Evolutionary conservation across 30 jellyfish, hydroid and myxozoan species (phyloP), one percentile per base, ranked within the genome.

Genomic region (Sanderia malayensis): DNA sequence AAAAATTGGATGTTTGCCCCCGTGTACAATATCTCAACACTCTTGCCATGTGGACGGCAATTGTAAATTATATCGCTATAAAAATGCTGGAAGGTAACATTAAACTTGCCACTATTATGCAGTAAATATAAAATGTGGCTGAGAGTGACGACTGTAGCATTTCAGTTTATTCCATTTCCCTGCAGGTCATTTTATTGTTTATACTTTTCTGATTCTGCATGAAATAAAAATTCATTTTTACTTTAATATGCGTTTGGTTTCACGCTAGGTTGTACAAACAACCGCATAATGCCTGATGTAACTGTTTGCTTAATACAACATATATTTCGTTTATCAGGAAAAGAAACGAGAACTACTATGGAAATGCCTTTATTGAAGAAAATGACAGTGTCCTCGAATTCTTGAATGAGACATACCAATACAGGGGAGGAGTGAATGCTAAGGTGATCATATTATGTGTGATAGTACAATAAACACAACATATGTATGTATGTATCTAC

Each of bases 401-500:
- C 52, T 13, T 37, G 52, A 37, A 37, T 37, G 52, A 37, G 52
- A 37, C 52, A 37, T 37, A 37, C 52, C 52, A 37, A 37, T 37
- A 37, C 52, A 37, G 52, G 52, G 52, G 52, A 37, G 52, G 52
- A 37, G 52, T 37, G 52, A 37, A 37, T 37, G 52, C 52, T 37
- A 37, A 37, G 52, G 52, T 37, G 13, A 37, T 37, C 52, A 37
- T 37, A 37, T 37, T 37, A 37, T 37, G 52, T 37, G 52, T 37
- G 13, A 37, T 37, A 37, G 52, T 37, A 37, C 52, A 37, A 37
- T 37, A 37, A 37, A 37, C 52, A 37, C 52, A 37, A 37, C 52
- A 37, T 37, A 37, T 37, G 52, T 37, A 37, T 37, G 52, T 37
- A 37, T 37, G 52, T 37, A 37, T 37, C n/a, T n/a, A n/a, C n/a